A percentile compares a stretch with the other conserved stretches of the same genome.
Evolutionary conservation across 1,140 invertebrate genomes (phyloP).

Genomic region (Euschistus heros): DNA sequence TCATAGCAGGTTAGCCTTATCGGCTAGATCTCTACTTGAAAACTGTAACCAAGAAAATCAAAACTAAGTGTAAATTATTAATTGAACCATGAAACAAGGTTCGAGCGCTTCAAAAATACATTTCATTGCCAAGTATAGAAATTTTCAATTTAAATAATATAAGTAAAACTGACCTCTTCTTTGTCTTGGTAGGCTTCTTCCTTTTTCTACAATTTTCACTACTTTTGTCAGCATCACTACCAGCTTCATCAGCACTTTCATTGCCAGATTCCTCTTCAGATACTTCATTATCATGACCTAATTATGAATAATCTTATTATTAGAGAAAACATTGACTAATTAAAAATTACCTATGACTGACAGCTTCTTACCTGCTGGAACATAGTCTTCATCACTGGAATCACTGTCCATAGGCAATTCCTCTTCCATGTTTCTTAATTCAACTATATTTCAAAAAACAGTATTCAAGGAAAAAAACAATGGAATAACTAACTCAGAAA

Average conservation of each 20-base stretch:
- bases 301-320: not conserved
- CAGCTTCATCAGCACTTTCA: conserved; percentile 1
- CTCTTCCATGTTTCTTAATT: not conserved
- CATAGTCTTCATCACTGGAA: conserved; percentile 27
- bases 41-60: too few species aligned
- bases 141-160: too few species aligned
- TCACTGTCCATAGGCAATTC: conserved; percentile 19
- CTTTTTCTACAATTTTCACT: not conserved
- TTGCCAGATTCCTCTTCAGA: conserved; percentile 21
- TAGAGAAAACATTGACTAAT: not conserved
- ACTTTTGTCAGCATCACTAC: not conserved
- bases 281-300: not conserved
- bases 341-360: not conserved
- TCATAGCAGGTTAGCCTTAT: too few species aligned
- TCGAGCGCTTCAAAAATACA: too few species aligned
- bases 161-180: not conserved
- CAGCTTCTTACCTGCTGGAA: conserved; percentile 23
- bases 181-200: not conserved
- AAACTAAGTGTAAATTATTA: too few species aligned
- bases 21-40: too few species aligned
- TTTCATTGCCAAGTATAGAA: too few species aligned
- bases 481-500: too few species aligned
- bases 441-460: too few species aligned
- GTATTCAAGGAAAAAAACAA: too few species aligned
- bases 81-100: too few species aligned